Percentiles rank a stretch among this genome's conserved stretches.
Evolutionary conservation across 2,113 vertebrate species (phyloP).

Genomic region (Tor tambroides): DNA sequence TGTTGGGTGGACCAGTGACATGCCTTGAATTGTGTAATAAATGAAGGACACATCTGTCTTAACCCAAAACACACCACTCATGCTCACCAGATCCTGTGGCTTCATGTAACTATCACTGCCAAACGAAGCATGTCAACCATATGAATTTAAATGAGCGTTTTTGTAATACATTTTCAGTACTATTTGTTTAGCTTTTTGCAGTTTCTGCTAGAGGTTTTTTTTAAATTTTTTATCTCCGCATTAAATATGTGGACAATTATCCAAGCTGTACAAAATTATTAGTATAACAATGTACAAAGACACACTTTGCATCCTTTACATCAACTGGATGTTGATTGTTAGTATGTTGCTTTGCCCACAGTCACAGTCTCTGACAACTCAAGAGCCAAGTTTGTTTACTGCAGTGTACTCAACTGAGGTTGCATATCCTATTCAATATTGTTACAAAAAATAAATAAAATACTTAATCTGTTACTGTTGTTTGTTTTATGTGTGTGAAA

Average conservation of each 20-base stretch:
- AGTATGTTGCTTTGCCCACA: conserved; percentile 49
- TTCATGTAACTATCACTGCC: conserved; percentile 9
- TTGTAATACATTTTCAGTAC: background rate
- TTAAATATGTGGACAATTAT: conserved; percentile 45
- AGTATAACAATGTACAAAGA: conserved; percentile 62
- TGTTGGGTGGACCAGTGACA: conserved; percentile 59
- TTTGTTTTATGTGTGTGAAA: background rate
- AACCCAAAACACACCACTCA: conserved; percentile 40
- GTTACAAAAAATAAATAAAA: conserved; percentile 60
- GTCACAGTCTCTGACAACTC: conserved; percentile 51
- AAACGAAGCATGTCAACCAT: conserved; percentile 12
- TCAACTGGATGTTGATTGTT: conserved; percentile 56
- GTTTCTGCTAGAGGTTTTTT: background rate
- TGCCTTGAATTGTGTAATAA: conserved; percentile 64
- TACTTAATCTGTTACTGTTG: background rate
- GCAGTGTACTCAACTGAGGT: conserved; percentile 58
- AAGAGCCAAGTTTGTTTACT: conserved; percentile 67
- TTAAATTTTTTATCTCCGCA: conserved; percentile 42
- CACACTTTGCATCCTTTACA: conserved; percentile 49
- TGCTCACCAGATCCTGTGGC: conserved; percentile 3
- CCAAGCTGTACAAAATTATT: conserved; percentile 47
- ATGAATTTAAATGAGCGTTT: background rate
- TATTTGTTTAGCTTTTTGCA: background rate
- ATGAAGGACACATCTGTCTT: conserved; percentile 45
- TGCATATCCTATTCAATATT: conserved; percentile 69